Evolutionary conservation across 2,113 vertebrate genomes (phyloP).

Genomic region (Miniopterus natalensis): DNA sequence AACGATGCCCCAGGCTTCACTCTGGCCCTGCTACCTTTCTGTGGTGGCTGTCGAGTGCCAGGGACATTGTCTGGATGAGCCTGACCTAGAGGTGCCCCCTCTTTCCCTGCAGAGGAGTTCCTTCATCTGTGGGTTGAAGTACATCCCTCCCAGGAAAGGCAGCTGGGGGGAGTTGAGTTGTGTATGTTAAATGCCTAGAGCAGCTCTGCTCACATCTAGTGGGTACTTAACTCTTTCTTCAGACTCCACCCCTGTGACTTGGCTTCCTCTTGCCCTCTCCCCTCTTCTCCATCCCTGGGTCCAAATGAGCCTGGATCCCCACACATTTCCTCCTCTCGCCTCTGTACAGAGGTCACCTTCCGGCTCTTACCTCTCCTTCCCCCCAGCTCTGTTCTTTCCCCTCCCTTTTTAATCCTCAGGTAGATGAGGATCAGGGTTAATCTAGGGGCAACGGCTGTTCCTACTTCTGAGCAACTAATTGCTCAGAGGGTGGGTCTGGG

Average conservation of each 20-base stretch:
- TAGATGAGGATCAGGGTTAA: conserved; percentile 75
- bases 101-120: neutral
- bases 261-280: neutral
- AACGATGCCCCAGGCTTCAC: neutral
- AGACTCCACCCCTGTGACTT: neutral
- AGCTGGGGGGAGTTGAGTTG: neutral
- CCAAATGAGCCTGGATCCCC: neutral
- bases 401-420: conserved; percentile 75
- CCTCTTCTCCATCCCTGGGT: neutral
- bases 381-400: neutral
- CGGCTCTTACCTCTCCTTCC: neutral
- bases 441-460: conserved; percentile 76
- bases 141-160: neutral
- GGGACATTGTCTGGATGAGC: neutral
- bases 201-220: neutral
- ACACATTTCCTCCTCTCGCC: neutral
- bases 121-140: neutral
- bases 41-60: neutral
- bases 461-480: conserved; percentile 66
- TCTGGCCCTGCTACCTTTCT: neutral
- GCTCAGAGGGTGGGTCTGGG: neutral
- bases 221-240: neutral
- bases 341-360: conserved; percentile 65
- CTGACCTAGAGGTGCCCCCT: neutral
- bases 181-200: neutral